A percentile compares a stretch with the other conserved stretches of the same genome.
Evolutionary conservation across 2,797 vertebrate species (phyloP).

Genomic region (Pseudopleuronectes americanus): DNA sequence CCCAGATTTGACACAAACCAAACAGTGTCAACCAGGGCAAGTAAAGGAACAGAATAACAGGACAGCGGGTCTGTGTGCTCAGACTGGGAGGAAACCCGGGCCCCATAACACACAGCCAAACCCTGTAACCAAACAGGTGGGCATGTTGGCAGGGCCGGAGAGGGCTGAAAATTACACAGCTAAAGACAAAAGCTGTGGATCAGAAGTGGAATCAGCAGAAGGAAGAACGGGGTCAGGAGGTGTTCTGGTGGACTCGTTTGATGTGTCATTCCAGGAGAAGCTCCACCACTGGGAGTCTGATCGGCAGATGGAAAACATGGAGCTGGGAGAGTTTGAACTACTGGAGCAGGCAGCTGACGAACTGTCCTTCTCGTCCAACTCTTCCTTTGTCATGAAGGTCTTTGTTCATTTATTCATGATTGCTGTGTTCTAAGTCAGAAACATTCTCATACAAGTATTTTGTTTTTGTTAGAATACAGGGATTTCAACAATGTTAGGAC

Average conservation of each 20-base stretch:
- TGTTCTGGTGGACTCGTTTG: slow-evolving; percentile 82
- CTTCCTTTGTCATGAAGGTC: slow-evolving; percentile 89
- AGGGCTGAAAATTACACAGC: neutral
- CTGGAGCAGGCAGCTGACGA: slow-evolving; percentile 96
- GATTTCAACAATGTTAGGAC: no score
- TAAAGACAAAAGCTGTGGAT: neutral
- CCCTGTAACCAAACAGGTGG: slow-evolving; percentile 65
- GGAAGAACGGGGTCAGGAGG: neutral
- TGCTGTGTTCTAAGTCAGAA: neutral
- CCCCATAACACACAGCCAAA: slow-evolving; percentile 60
- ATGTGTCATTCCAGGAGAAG: slow-evolving; percentile 90
- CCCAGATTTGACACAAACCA: neutral
- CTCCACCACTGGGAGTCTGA: slow-evolving; percentile 87
- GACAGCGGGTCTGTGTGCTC: slow-evolving; percentile 5
- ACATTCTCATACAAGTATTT: neutral
- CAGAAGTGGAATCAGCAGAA: slow-evolving; percentile 1
- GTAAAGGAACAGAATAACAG: slow-evolving; percentile 23
- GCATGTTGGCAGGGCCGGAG: neutral
- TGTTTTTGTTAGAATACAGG: no score
- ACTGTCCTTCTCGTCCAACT: slow-evolving; percentile 96
- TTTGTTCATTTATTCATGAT: neutral
- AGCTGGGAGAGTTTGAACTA: slow-evolving; percentile 96
- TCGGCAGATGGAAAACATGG: slow-evolving; percentile 86
- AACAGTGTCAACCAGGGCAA: neutral
- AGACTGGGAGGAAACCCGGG: slow-evolving; percentile 15